Conservation (phyloP, 2,888 invertebrate species). For the Rhagium mordax region DNA sequence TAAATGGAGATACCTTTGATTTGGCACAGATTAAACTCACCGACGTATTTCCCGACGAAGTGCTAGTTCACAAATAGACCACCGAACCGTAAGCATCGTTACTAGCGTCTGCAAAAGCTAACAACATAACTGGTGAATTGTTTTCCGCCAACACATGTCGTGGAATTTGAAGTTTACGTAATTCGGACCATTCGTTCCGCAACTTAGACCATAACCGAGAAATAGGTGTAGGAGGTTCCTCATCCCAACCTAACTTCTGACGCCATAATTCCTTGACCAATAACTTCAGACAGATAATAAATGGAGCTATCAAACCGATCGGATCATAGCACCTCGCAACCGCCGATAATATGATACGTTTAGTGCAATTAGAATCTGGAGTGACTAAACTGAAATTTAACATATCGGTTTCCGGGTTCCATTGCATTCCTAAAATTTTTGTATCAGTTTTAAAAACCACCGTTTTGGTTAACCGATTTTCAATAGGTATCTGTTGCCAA, state of each 20-base stretch:
- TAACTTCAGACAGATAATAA: slow-evolving; percentile 22
- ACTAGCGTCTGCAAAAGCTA: slow-evolving; percentile 12
- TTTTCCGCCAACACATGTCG: not conserved
- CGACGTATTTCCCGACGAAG: not conserved
- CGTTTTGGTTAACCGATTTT: not conserved
- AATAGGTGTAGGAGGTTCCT: not conserved
- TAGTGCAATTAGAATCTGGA: slow-evolving; percentile 3
- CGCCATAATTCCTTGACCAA: slow-evolving; percentile 21
- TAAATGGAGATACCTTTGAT: not conserved
- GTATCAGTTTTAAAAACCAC: not conserved
- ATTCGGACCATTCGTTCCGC: not conserved
- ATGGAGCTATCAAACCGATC: slow-evolving; percentile 21
- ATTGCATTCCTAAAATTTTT: slow-evolving; percentile 32
- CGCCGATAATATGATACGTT: slow-evolving; percentile 21
- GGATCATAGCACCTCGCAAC: slow-evolving; percentile 27
- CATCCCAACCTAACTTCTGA: slow-evolving; percentile 17
- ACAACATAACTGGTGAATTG: slow-evolving; percentile 8
- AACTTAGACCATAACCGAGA: not conserved
- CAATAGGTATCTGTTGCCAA: not conserved
- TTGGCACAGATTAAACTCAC: not conserved
- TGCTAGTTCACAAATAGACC: not conserved
- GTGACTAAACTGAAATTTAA: slow-evolving; percentile 9
- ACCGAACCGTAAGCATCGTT: not conserved
- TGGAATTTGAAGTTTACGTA: not conserved
- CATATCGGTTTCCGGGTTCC: slow-evolving; percentile 23